Percentiles rank a stretch among this genome's conserved stretches.
These are phyloP conservation scores for Schizotus pectinicornis DNA, from an alignment of 2,888 invertebrate genomes.

Conservation along the genomic window DNA sequence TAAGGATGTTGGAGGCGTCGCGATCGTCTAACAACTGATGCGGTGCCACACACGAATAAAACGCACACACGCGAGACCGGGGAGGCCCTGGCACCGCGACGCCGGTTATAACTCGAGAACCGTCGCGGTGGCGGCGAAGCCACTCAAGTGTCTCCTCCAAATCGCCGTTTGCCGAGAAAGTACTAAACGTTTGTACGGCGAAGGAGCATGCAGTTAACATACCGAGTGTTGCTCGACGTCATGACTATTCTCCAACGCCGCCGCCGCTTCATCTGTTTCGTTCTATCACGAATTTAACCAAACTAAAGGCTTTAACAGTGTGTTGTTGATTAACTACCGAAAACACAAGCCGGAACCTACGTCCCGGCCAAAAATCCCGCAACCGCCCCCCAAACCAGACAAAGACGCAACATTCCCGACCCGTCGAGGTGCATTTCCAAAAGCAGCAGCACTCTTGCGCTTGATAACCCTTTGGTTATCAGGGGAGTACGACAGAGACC, in stretches of 20 bases:
- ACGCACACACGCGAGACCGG: constrained; percentile 27
- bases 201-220: constrained; percentile 53
- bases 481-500: constrained; percentile 51
- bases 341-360: constrained; percentile 44
- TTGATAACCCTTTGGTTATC: constrained; percentile 61
- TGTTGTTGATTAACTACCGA: constrained; percentile 53
- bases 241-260: constrained; percentile 40
- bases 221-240: constrained; percentile 42
- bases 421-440: constrained; percentile 50
- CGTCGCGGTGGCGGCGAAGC: constrained; percentile 16
- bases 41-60: constrained; percentile 35
- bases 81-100: neutral
- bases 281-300: constrained; percentile 63
- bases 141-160: constrained; percentile 37
- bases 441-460: constrained; percentile 56
- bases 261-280: constrained; percentile 49
- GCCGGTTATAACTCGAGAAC: neutral
- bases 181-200: constrained; percentile 52
- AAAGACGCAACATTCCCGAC: constrained; percentile 42
- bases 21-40: constrained; percentile 35
- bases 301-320: constrained; percentile 63
- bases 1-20: constrained; percentile 33
- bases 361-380: constrained; percentile 31
- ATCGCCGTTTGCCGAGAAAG: constrained; percentile 29
- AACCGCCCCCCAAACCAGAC: constrained; percentile 36